phyloP scores from a whole-genome alignment of 2,113 vertebrate genomes.

The Isurus oxyrinchus region DNA sequence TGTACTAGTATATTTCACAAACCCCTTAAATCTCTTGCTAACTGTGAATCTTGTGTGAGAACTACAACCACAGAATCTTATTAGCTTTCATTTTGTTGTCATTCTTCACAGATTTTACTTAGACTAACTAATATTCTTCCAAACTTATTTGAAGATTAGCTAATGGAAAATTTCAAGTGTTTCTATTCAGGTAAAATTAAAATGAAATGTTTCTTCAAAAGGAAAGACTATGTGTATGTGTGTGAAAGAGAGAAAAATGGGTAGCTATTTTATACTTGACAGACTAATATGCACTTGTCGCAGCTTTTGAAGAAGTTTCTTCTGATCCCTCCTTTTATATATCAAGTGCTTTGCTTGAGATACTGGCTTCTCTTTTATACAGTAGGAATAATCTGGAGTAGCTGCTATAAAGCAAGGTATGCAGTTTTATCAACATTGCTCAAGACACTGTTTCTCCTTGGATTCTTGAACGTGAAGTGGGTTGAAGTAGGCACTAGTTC shows the following conservation, averaged over 20 bases:
- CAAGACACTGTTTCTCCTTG: too few species aligned
- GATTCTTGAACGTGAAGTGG: too few species aligned
- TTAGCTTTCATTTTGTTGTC: not conserved
- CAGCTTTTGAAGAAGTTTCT: not conserved
- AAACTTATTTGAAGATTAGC: not conserved
- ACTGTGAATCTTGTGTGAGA: not conserved
- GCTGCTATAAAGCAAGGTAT: not conserved
- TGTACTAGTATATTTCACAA: not conserved
- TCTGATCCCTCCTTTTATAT: not conserved
- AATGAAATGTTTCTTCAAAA: not conserved
- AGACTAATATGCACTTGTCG: not conserved
- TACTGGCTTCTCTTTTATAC: not conserved
- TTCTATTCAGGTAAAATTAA: not conserved
- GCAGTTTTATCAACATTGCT: too few species aligned
- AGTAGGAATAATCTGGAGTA: not conserved
- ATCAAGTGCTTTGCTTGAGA: not conserved
- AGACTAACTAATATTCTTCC: not conserved
- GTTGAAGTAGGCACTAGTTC: not conserved
- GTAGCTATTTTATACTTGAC: not conserved
- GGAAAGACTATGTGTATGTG: not conserved
- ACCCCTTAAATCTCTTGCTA: not conserved
- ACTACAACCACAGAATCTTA: not conserved
- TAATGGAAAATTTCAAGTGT: not conserved
- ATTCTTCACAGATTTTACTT: not conserved
- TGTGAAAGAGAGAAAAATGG: not conserved